Evolutionary conservation across 1,140 invertebrate species (phyloP), one percentile per base, ranked within the genome.

Genomic region (Zophobas atratus): DNA sequence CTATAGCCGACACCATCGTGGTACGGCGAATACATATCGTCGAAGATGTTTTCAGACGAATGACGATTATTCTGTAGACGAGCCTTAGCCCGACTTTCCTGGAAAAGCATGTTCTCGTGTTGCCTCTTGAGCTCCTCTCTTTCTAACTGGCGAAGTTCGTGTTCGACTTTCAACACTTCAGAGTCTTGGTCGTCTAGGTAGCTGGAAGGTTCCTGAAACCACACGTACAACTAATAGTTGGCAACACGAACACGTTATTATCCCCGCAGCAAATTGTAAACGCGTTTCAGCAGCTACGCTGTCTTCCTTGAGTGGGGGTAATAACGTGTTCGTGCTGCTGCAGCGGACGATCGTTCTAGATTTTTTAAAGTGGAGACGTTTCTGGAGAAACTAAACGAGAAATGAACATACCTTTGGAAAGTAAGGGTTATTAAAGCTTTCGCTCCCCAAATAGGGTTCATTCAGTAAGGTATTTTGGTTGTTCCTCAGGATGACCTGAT

Each of bases 51-150:
- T 81, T 92, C 91, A 1, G 92, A 87, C 1, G 92, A 92, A 6
- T 86, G 84, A 35, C 90, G 88, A 80, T 91, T 91, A n/a, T 87
- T 84, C 84, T 87, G 72, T 80, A 88, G 55, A 82, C 86, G 78
- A 85, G 84, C 74, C 85, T 85, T 81, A 2, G 89, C 89, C 77
- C 91, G 86, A 82, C 86, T 89, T 81, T 93, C 92, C 70, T 90
- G 87, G 60, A 91, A 89, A 34, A 92, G 85, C 5, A 94, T 83
- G 83, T 93, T 93, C 77, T 92, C 93, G 1, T 93, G 88, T 83
- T 94, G 92, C 1, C 93, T 87, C 81, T 93, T 91, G n/a, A 94
- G 81, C 82, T 94, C 93, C 85, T 94, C 93, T 84, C 93, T 92
- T 85, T 95, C 93, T 38, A 94, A 82, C 83, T 94, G 93, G 1